These are phyloP conservation scores for Neoseiulus cucumeris DNA, from an alignment of 1,140 invertebrate species.

Conservation along the genomic window DNA sequence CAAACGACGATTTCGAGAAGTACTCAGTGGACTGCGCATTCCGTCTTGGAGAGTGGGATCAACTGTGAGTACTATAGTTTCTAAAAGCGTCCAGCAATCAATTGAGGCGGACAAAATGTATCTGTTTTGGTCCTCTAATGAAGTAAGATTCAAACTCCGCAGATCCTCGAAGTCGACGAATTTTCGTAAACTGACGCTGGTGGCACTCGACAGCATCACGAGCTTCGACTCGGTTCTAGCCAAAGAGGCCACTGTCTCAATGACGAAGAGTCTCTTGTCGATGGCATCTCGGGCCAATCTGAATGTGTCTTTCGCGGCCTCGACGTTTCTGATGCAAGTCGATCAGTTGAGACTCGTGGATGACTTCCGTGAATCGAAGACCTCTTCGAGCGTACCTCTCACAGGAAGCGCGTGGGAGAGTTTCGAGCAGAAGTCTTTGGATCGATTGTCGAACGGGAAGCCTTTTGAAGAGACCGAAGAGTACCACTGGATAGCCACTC, in stretches of 20 bases:
- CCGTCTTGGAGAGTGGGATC: conserved; percentile 3
- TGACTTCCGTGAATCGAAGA: background rate
- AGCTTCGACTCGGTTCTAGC: background rate
- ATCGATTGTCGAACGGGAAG: background rate
- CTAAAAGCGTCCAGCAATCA: too few relatives aligned
- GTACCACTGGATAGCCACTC: background rate
- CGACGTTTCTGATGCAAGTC: background rate
- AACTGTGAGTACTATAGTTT: background rate
- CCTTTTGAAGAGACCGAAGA: background rate
- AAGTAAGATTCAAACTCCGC: too few relatives aligned
- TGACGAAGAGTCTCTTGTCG: background rate
- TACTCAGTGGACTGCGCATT: conserved; percentile 1
- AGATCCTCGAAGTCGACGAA: too few relatives aligned
- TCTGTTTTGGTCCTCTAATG: too few relatives aligned
- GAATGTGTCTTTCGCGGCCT: background rate
- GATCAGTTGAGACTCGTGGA: background rate
- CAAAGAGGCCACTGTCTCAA: background rate
- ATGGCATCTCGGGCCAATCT: background rate
- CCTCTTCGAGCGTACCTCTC: background rate
- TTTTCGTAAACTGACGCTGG: background rate
- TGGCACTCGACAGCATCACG: background rate
- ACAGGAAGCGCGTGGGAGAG: background rate
- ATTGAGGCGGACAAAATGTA: too few relatives aligned
- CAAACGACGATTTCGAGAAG: background rate
- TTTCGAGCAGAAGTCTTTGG: background rate